Conservation (phyloP, 2,113 vertebrate genomes). For the Scalopus aquaticus region DNA sequence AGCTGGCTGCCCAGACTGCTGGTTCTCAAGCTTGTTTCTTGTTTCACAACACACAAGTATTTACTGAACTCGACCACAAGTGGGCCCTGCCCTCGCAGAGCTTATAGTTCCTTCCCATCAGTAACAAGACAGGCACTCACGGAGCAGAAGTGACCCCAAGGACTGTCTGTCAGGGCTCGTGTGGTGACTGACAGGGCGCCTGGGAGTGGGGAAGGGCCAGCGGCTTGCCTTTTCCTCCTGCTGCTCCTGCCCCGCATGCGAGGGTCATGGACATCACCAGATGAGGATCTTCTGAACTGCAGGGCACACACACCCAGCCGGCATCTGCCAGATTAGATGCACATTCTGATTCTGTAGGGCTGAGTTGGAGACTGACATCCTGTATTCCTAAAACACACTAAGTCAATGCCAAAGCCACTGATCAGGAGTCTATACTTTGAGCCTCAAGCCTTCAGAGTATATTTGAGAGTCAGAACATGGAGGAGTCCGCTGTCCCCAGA, state of each 20-base stretch:
- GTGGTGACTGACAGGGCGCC: not conserved
- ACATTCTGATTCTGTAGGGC: not conserved
- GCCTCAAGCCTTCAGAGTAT: not conserved
- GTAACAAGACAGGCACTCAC: not conserved
- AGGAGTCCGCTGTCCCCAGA: not conserved
- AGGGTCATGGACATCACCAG: too few species aligned
- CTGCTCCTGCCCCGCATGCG: not conserved
- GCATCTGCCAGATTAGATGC: not conserved
- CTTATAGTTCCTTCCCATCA: not conserved
- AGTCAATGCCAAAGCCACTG: not conserved
- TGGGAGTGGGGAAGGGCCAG: not conserved
- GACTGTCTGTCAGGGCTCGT: not conserved
- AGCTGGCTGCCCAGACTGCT: not conserved
- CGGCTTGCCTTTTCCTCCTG: not conserved
- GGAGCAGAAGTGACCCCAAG: not conserved
- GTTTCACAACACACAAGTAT: not conserved
- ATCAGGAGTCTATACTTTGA: not conserved
- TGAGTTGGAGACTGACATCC: not conserved
- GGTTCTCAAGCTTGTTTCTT: not conserved
- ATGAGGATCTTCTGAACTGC: not conserved
- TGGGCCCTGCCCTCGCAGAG: not conserved
- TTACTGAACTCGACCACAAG: accelerated
- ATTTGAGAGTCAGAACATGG: not conserved
- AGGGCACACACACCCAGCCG: accelerated
- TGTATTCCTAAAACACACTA: not conserved